Evolutionary conservation across 30 jellyfish, hydroid and myxozoan genomes (phyloP), one percentile per base, ranked within the genome.

Genomic region (Aurelia aurita): DNA sequence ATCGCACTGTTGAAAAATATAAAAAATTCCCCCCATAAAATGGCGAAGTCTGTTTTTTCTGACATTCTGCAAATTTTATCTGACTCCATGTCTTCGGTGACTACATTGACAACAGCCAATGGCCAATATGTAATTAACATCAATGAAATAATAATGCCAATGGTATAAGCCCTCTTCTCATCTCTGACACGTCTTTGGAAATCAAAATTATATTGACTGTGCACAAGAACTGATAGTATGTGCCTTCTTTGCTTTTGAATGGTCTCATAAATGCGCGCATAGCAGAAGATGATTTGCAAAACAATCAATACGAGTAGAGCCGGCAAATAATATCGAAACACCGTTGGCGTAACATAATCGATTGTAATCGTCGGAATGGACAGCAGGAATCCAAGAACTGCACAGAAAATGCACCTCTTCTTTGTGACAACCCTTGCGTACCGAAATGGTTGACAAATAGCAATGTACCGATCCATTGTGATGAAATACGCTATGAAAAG

Each of bases 1-100:
- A 69, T 15, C 45, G 51, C 47, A 35, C 81, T 69, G 65, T 69
- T 44, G 67, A 61, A 69, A 3, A 69, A 66, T 8, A 69, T 49
- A 20, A 69, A 20, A 44, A 2, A 25, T 31, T 69, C 18, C 66
- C 47, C 81, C 81, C 81, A 69, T 1, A 2, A 4, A 5, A 43
- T 46, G 0, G 27, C 43, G 6, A 69, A 16, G 3, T 35, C 6
- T 3, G 34, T 11, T 31, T 69, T 63, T 7, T 39, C 51, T 39
- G 51, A 18, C 21, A 8, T 4, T 31, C 65, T 47, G 28, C 47
- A 23, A 61, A 69, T 39, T 7, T 9, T 3, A 61, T 20, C 16
- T 7, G 47, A 6, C 9, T 14, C 21, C 23, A 29, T 31, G 47
- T 44, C n/a, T n/a, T 43, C 20, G 51, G 3, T 35, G 53, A 69